These are phyloP conservation scores for Patagioenas fasciata DNA, from an alignment of 2,113 vertebrate genomes.

Conservation along the genomic window DNA sequence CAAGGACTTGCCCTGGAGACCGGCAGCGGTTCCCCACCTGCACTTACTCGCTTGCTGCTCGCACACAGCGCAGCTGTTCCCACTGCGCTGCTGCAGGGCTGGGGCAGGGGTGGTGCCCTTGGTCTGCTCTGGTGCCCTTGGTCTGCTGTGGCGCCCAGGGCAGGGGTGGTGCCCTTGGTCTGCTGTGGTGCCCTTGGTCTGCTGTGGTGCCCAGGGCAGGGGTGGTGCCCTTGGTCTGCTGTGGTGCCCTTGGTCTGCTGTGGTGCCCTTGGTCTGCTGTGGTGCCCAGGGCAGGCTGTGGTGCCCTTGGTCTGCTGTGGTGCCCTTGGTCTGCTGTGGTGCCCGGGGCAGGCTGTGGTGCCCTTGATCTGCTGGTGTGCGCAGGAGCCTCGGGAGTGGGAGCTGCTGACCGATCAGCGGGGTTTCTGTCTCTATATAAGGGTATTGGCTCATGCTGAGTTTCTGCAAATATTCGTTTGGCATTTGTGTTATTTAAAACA, in stretches of 20 bases:
- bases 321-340: not conserved
- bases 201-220: not conserved
- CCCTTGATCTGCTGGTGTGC: not conserved
- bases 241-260: no score
- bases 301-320: no score
- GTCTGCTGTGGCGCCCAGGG: no score
- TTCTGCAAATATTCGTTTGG: not conserved
- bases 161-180: no score
- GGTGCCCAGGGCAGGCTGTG: not conserved
- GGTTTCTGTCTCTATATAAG: not conserved
- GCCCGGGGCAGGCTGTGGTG: not conserved
- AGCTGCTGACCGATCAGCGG: not conserved
- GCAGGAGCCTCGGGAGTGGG: not conserved
- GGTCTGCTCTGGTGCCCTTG: no score
- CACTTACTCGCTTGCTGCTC: not conserved
- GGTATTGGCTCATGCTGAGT: not conserved
- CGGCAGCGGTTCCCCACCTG: not conserved
- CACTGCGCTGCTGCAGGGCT: not conserved
- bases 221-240: no score
- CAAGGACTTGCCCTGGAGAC: not conserved
- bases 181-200: no score
- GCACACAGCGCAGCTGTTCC: not conserved
- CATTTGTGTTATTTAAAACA: not conserved
- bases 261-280: no score
- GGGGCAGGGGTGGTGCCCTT: not conserved